Conservation (phyloP, 2,797 vertebrate species). For the Octomys mimax region DNA sequence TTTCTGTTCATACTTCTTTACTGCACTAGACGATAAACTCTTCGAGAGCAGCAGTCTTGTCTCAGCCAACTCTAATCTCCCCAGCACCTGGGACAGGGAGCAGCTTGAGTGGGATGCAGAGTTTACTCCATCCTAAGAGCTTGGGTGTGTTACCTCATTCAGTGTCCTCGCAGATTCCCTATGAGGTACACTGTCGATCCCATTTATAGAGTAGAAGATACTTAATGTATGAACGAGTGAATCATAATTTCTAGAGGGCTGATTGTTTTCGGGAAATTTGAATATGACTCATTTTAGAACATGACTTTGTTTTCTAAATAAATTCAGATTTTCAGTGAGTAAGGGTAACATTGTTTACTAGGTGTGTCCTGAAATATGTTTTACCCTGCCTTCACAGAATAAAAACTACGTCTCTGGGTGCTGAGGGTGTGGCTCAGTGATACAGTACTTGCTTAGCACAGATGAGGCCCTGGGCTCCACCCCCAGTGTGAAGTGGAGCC, state of each 20-base stretch:
- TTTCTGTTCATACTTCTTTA: background rate
- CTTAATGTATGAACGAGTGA: constrained; percentile 23
- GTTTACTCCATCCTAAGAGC: background rate
- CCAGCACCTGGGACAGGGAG: background rate
- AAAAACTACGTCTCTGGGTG: background rate
- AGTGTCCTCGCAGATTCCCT: background rate
- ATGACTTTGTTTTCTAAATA: background rate
- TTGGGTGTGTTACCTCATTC: rapidly evolving
- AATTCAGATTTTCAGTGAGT: constrained; percentile 8
- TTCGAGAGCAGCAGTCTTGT: background rate
- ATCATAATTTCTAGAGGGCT: constrained; percentile 5
- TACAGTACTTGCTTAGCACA: background rate
- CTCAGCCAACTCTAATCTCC: background rate
- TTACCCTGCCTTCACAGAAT: background rate
- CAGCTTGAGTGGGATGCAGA: rapidly evolving
- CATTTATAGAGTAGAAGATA: constrained; percentile 40
- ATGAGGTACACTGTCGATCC: background rate
- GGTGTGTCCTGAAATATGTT: background rate
- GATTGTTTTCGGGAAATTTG: background rate
- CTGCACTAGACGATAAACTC: background rate
- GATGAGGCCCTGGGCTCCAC: background rate
- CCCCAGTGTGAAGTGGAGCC: background rate
- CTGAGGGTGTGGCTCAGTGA: background rate
- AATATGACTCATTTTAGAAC: constrained; percentile 9
- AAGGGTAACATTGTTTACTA: background rate